Base-by-base conservation (phyloP, 2,888 invertebrate species). In the Ypsolopha sequella region DNA sequence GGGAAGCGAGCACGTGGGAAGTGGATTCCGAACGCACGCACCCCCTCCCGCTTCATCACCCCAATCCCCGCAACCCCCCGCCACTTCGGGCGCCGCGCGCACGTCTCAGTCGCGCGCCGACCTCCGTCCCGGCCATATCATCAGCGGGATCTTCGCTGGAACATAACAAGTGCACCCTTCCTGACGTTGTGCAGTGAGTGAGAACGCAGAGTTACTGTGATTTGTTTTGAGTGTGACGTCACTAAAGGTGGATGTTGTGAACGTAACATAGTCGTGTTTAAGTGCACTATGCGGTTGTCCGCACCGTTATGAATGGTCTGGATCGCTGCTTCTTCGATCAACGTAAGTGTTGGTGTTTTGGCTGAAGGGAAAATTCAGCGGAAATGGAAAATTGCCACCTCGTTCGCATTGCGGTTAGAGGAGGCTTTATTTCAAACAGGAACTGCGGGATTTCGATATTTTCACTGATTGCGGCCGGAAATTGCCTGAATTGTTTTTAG, bases 311-410 rank as follows among this genome's bases (percentile, higher is more conserved):
- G 86, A 86, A 85, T 86, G 86, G 86, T 80, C 77, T 86, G 80
- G 86, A 86, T 79, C 82, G 85, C 75, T 85, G 86, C 75, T 86
- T 86, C 80, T 86, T 86, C 80, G 86, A 86, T 81, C 86, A 86
- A 84, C 86, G 86, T 86, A 79, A 86, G 86, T 80, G 67, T 73
- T 67, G 68, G 67, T 70, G 70, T 74, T 76, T 75, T 63, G 6
- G 44, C 39, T 36, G 45, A 38, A 41, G 33, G 36, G 48, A 48
- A 43, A 61, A 66, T 67, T 59, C 65, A 65, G 70, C 70, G 72
- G 70, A 73, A 70, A 70, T 70, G 66, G 65, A 64, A 58, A 68
- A 71, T 69, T 68, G 68, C 64, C 52, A 48, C 54, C 62, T 65
- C 65, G 65, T 64, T 68, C 75, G 69, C 69, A 66, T 63, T 75